Base-by-base conservation (phyloP, 2,888 invertebrate species). In the Campopleginae sp. region DNA sequence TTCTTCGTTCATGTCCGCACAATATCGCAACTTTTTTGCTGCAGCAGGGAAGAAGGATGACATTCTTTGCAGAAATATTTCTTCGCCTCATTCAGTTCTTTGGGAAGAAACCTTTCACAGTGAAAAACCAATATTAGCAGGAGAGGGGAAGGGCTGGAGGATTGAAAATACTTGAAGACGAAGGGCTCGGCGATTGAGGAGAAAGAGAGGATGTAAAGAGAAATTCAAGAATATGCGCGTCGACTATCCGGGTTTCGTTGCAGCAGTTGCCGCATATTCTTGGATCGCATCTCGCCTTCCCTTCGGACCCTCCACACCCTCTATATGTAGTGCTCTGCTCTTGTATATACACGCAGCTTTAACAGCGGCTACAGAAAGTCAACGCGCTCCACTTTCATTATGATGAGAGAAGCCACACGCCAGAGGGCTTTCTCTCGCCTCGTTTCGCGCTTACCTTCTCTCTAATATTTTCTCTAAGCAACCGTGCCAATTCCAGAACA, bases 381-480 rank as follows among this genome's bases (percentile, higher is more conserved):
- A 70, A 54, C 75, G 70, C 68, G 68, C 61, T 44, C 68, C 68
- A 61, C 75, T 74, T 70, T 68, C 81, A 70, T 81, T 75, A 75
- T 75, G 31, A 14, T 68, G 68, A 68, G 44, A 27, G 58, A 81
- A 42, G 33, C 68, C 44, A 58, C 46, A 46, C 27, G 27, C 66
- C 68, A 33, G 38, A 17, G 44, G 68, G 38, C 44, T 38, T 71
- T 51, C 61, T 71, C 79, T 76, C 75, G 33, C 33, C 75, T 63
- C 76, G 68, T 70, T 76, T 81, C 74, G 70, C 81, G 63, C 81
- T 81, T 76, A 46, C 68, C 46, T 33, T 48, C 46, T n/a, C 70
- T 48, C 48, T 79, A 58, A 75, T 70, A 75, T 81, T 81, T 81
- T 17, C 27, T 23, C 70, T 31, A 61, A 79, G 48, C 61, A 48